Conservation (phyloP, 2,113 vertebrate species). For the Thunnus maccoyii region DNA sequence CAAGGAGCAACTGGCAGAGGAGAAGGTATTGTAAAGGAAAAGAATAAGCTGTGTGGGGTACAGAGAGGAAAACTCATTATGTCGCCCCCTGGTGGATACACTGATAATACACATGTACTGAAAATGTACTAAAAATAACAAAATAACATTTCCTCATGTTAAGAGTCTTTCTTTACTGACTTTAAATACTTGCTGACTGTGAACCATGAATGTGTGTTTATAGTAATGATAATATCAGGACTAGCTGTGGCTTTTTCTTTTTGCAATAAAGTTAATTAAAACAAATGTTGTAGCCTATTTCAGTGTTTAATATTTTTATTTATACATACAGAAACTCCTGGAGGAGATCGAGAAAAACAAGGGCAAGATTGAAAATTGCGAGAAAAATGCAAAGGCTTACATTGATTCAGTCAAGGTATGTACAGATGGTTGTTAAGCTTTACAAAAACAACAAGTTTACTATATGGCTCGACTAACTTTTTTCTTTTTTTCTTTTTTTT, state of each 20-base stretch:
- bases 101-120: neutral
- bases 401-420: slow-evolving; percentile 95
- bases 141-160: too few species aligned
- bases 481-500: neutral
- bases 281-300: too few species aligned
- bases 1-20: slow-evolving; percentile 89
- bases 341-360: slow-evolving; percentile 92
- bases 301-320: fast-evolving
- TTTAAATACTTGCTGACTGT: neutral
- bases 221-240: neutral
- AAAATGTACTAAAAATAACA: neutral
- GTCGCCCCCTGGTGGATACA: slow-evolving; percentile 26
- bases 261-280: neutral
- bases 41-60: neutral
- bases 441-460: fast-evolving
- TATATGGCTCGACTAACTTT: too few species aligned
- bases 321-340: slow-evolving; percentile 88
- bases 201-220: neutral
- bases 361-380: slow-evolving; percentile 92
- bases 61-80: neutral
- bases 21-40: slow-evolving; percentile 86
- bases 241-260: neutral
- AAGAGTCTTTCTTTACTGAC: too few species aligned
- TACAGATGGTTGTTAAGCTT: neutral
- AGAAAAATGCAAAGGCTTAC: slow-evolving; percentile 93